Percentiles rank a stretch among this genome's conserved stretches.
phyloP scores from a whole-genome alignment of 2,888 invertebrate species.

The Pediacus dermestoides region DNA sequence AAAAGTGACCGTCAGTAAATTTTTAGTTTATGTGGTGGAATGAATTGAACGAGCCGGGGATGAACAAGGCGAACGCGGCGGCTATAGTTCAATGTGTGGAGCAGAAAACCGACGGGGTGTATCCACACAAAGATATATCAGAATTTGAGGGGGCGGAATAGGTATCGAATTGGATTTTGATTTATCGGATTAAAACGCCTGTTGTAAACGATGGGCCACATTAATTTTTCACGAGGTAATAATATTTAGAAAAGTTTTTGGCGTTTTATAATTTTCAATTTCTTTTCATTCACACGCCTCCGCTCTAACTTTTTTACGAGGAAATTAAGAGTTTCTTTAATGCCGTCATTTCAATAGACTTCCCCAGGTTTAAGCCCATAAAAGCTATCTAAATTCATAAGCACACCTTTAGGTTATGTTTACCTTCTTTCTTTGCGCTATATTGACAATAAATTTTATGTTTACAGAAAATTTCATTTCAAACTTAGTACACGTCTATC shows the following conservation, averaged over 20 bases:
- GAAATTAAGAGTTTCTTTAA: constrained; percentile 45
- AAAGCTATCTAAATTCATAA: constrained; percentile 48
- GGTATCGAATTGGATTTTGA: constrained; percentile 36
- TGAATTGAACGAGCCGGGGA: constrained; percentile 32
- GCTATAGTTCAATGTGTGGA: constrained; percentile 30
- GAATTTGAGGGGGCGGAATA: constrained; percentile 27
- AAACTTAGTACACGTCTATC: no score
- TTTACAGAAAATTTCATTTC: constrained; percentile 21
- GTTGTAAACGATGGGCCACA: constrained; percentile 6
- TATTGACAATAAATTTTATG: constrained; percentile 25
- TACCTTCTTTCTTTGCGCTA: constrained; percentile 30
- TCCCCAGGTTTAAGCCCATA: constrained; percentile 27
- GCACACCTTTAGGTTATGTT: constrained; percentile 42
- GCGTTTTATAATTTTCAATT: constrained; percentile 46
- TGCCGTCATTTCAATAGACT: constrained; percentile 35
- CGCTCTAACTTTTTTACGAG: constrained; percentile 44
- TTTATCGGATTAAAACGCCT: constrained; percentile 33
- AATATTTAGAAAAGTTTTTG: constrained; percentile 12
- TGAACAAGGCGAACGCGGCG: constrained; percentile 24
- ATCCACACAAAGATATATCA: constrained; percentile 25
- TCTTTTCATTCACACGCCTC: constrained; percentile 47
- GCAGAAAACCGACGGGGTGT: constrained; percentile 33
- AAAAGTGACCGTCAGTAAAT: constrained; percentile 40
- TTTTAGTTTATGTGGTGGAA: constrained; percentile 42
- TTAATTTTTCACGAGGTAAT: constrained; percentile 13